These are phyloP conservation scores for Austrolebias charrua DNA, from an alignment of 2,797 vertebrate genomes.

Conservation along the genomic window DNA sequence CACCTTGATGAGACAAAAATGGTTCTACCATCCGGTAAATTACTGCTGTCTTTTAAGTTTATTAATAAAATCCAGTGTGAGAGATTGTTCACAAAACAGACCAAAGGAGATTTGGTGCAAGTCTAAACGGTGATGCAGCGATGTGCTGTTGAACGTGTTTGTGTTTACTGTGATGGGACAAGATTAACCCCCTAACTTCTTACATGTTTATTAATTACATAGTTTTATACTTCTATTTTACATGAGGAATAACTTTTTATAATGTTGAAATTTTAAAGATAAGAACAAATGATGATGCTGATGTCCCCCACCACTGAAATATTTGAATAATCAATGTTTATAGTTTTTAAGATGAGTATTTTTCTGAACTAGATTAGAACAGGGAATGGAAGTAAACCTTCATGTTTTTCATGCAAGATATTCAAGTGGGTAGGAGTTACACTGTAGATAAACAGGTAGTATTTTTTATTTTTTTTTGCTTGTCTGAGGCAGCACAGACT, in stretches of 20 bases:
- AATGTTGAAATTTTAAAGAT: slow-evolving; percentile 24
- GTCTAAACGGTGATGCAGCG: slow-evolving; percentile 58
- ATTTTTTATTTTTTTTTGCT: too few relatives aligned
- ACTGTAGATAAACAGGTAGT: too few relatives aligned
- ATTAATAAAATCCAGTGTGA: slow-evolving; percentile 31
- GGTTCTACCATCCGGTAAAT: slow-evolving; percentile 25
- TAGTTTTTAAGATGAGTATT: background rate
- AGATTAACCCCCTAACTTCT: slow-evolving; percentile 60
- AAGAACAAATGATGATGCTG: too few relatives aligned
- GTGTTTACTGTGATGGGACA: slow-evolving; percentile 57
- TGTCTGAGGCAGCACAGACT: too few relatives aligned
- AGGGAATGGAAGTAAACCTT: too few relatives aligned
- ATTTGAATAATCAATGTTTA: slow-evolving; percentile 1
- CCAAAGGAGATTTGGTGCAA: slow-evolving; percentile 40
- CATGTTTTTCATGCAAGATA: too few relatives aligned
- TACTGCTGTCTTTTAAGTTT: slow-evolving; percentile 15
- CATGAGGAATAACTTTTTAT: slow-evolving; percentile 41
- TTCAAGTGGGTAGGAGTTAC: too few relatives aligned
- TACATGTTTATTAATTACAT: too few relatives aligned
- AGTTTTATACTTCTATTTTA: slow-evolving; percentile 55
- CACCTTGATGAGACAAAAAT: slow-evolving; percentile 31
- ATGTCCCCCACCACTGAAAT: too few relatives aligned
- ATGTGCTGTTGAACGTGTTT: slow-evolving; percentile 58
- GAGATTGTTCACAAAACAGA: slow-evolving; percentile 31
- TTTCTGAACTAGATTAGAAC: too few relatives aligned